A percentile compares a stretch with the other conserved stretches of the same genome.
Conservation (phyloP, 2,113 vertebrate species). For the Rattus rattus region DNA sequence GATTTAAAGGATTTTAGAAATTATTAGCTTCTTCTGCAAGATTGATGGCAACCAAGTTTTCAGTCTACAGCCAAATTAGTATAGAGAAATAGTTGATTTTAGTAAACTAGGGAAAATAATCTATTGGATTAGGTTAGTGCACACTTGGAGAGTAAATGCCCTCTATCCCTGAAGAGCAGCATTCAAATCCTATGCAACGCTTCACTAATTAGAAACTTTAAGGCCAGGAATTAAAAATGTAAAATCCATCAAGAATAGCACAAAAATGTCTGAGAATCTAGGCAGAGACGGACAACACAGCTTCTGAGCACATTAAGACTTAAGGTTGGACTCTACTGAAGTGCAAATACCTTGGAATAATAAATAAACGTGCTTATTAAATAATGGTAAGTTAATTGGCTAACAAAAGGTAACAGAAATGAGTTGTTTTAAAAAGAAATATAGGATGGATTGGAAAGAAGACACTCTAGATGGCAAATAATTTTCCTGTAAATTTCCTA, state of each 20-base stretch:
- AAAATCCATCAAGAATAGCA: background rate
- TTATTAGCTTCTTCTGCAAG: background rate
- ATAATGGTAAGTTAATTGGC: background rate
- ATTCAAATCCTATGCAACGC: conserved; percentile 23
- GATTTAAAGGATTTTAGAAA: conserved; percentile 44
- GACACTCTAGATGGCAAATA: background rate
- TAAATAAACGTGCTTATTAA: background rate
- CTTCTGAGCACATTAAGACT: background rate
- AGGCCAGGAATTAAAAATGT: conserved; percentile 4
- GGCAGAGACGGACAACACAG: background rate
- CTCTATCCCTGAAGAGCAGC: background rate
- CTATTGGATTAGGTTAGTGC: conserved; percentile 6
- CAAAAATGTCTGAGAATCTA: background rate
- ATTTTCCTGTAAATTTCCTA: background rate
- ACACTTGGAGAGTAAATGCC: background rate
- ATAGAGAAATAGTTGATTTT: conserved; percentile 17
- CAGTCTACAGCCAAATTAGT: background rate
- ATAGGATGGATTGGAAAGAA: background rate
- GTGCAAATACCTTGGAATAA: background rate
- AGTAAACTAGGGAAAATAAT: conserved; percentile 33
- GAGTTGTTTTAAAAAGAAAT: conserved; percentile 46
- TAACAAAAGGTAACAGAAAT: background rate
- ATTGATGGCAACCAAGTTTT: conserved; percentile 18
- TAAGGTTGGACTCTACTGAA: conserved; percentile 5
- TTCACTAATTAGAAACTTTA: conserved; percentile 25